Conservation (phyloP, 2,113 vertebrate genomes). For the Ctenodactylus gundi region DNA sequence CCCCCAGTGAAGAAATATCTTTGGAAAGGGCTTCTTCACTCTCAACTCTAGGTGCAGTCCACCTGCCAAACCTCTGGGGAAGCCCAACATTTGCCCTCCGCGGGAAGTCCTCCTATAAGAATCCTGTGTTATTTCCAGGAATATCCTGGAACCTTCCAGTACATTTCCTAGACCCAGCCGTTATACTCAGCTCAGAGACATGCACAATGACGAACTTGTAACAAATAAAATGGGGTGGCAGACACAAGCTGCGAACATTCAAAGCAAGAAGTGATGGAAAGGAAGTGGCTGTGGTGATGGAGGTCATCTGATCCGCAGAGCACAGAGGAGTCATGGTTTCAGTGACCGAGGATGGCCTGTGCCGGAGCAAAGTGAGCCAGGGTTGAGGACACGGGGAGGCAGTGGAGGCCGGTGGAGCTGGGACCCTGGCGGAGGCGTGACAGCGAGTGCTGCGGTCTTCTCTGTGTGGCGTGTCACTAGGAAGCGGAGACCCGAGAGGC, state of each 20-base stretch:
- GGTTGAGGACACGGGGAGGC: neutral
- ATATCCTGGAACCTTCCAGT: slow-evolving; percentile 22
- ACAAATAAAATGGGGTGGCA: slow-evolving; percentile 68
- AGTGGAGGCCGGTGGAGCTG: neutral
- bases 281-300: neutral
- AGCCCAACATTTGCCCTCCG: neutral
- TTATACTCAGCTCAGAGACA: slow-evolving; percentile 60
- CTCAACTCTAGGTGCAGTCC: neutral
- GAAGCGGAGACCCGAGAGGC: neutral
- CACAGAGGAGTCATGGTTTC: slow-evolving; percentile 56
- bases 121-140: slow-evolving; percentile 13
- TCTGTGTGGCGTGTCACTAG: too few relatives aligned
- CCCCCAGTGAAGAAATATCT: neutral
- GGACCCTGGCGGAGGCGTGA: neutral
- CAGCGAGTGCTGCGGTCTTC: neutral
- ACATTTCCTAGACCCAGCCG: slow-evolving; percentile 25
- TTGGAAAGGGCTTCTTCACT: neutral
- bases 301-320: slow-evolving; percentile 45
- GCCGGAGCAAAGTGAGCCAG: neutral
- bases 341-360: slow-evolving; percentile 32
- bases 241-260: slow-evolving; percentile 67
- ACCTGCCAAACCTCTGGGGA: neutral
- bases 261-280: slow-evolving; percentile 53
- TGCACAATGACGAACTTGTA: slow-evolving; percentile 67
- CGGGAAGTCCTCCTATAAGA: neutral